Evolutionary conservation across 1,140 invertebrate genomes (phyloP), one percentile per base, ranked within the genome.

Genomic region (Diabrotica undecimpunctata): DNA sequence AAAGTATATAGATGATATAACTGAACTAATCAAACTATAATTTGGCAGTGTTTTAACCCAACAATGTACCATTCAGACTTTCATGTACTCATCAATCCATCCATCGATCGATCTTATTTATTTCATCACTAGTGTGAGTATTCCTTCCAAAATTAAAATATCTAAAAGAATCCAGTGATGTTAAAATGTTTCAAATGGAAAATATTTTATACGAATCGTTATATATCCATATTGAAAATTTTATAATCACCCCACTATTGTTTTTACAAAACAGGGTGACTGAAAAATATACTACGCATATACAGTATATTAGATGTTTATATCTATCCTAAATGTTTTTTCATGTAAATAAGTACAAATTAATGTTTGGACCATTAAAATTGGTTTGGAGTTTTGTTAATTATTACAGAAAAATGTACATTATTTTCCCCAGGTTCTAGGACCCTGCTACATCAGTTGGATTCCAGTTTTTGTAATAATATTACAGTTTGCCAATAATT

Each of bases 301-400:
- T 61, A 61, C 51, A 41, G 52, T 61, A 61, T 61, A 59, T 35
- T 61, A 61, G 51, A 52, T 61, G 59, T 61, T 61, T 14, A 52
- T 25, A 61, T 51, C 25, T 60, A 61, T 52, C 8, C 14, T 61
- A 61, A 61, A 11, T 52, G 12, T 51, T 53, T 61, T 61, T 53
- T 61, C 25, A 53, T 61, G 59, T 61, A 61, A 61, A 61, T 61
- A 61, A 61, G 59, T 61, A 61, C 59, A 25, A 25, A 25, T 25
- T 25, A 25, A 25, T 25, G 25, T 25, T 25, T 25, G 25, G 25
- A 25, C 25, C 25, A 25, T 25, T 25, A 25, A 25, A 2, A 25
- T 25, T 25, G 25, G 25, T 25, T 25, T 25, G 25, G 25, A 25
- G 25, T 25, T 25, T 25, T 25, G 25, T 25, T 25, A 25, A 25